Evolutionary conservation across 2,113 vertebrate genomes (phyloP).

Genomic region (Murina feae): DNA sequence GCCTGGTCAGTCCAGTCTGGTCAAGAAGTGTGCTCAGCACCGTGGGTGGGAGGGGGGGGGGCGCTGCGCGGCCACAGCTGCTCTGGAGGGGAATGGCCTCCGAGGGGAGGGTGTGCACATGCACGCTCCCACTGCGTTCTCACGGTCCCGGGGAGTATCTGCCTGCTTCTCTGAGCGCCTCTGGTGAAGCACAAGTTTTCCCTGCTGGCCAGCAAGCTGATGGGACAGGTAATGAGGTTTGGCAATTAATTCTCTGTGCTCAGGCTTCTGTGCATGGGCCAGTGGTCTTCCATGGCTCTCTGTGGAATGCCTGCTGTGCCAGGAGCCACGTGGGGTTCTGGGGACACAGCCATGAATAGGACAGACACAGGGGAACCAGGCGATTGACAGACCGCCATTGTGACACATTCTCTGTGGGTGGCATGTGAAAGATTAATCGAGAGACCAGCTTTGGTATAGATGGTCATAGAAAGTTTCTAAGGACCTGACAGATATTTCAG

Average conservation of each 20-base stretch:
- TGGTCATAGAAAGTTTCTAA: background rate
- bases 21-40: background rate
- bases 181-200: background rate
- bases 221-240: accelerated
- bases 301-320: accelerated
- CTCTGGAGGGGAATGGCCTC: background rate
- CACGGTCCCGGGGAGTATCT: background rate
- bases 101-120: accelerated
- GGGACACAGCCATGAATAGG: background rate
- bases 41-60: background rate
- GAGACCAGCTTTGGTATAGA: background rate
- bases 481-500: background rate
- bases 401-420: accelerated
- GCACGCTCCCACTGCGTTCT: too few species aligned
- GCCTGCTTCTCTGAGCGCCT: background rate
- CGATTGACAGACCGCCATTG: accelerated
- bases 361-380: background rate
- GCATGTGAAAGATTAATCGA: accelerated
- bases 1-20: background rate
- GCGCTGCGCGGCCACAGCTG: background rate
- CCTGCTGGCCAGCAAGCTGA: background rate
- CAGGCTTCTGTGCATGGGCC: accelerated
- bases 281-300: background rate
- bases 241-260: background rate
- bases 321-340: accelerated